Evolutionary conservation across 2,888 invertebrate genomes (phyloP).

Genomic region (Idaea dimidiata): DNA sequence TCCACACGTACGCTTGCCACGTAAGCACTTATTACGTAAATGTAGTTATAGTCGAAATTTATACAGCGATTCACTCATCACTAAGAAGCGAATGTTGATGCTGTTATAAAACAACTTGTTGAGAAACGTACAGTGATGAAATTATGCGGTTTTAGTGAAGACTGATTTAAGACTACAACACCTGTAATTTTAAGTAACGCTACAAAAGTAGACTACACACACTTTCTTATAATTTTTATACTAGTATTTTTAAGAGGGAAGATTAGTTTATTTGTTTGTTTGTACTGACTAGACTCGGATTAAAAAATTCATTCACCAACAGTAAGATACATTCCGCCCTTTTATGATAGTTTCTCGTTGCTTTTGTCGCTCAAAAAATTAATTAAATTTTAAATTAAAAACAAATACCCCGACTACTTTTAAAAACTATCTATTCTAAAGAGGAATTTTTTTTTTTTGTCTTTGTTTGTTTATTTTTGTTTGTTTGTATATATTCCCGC

Average conservation of each 20-base stretch:
- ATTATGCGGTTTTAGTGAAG: constrained; percentile 19
- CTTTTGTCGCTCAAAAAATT: too few species aligned
- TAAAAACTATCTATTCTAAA: too few species aligned
- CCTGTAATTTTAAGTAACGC: background rate
- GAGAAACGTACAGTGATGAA: constrained; percentile 19
- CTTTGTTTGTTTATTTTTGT: too few species aligned
- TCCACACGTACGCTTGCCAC: background rate
- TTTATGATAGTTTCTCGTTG: too few species aligned
- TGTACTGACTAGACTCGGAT: too few species aligned
- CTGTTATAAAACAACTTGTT: constrained; percentile 26
- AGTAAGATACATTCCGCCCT: too few species aligned
- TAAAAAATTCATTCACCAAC: too few species aligned
- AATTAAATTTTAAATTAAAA: too few species aligned
- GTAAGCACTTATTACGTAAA: background rate
- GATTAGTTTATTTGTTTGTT: too few species aligned
- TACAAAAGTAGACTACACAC: background rate
- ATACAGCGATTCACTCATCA: constrained; percentile 24
- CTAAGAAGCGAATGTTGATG: constrained; percentile 21
- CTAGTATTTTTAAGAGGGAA: background rate
- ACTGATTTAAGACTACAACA: constrained; percentile 13
- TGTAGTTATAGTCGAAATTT: background rate
- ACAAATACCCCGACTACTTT: too few species aligned
- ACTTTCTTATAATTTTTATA: background rate
- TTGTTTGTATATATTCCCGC: too few species aligned
- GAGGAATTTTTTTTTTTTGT: too few species aligned